Percentiles rank a stretch among this genome's conserved stretches.
Evolutionary conservation across 2,888 invertebrate species (phyloP).

Genomic region (Melitaea athalia): DNA sequence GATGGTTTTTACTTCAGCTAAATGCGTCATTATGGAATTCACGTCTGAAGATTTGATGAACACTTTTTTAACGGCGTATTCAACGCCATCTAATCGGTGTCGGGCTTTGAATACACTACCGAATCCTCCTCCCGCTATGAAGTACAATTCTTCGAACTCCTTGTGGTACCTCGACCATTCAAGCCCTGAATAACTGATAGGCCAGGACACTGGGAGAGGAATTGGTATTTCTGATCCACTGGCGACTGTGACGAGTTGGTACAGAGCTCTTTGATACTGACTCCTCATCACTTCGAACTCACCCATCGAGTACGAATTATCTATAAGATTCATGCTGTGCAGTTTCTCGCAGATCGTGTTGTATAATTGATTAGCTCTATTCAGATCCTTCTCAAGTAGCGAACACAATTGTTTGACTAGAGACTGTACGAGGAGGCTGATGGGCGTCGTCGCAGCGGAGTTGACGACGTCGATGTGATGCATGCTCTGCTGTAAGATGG

Average conservation of each 20-base stretch:
- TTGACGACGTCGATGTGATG: conserved; percentile 69
- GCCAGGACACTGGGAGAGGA: conserved; percentile 76
- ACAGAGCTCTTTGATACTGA: conserved; percentile 86
- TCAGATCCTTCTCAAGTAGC: conserved; percentile 83
- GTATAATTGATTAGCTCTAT: conserved; percentile 83
- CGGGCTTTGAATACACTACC: conserved; percentile 89
- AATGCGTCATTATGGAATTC: conserved; percentile 84
- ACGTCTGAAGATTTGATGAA: conserved; percentile 84
- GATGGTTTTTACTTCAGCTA: conserved; percentile 90
- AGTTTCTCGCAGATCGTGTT: conserved; percentile 86
- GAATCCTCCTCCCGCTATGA: conserved; percentile 89
- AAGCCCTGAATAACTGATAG: conserved; percentile 75
- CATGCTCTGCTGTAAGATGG: conserved; percentile 61
- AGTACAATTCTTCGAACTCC: conserved; percentile 87
- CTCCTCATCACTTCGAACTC: conserved; percentile 87
- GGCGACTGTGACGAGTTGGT: conserved; percentile 84
- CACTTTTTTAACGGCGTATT: conserved; percentile 92
- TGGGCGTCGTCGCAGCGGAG: conserved; percentile 79
- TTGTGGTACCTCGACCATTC: conserved; percentile 86
- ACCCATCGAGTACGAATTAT: conserved; percentile 85
- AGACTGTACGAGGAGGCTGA: conserved; percentile 87
- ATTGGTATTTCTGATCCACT: conserved; percentile 79
- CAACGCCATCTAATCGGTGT: conserved; percentile 88
- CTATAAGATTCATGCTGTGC: conserved; percentile 86
- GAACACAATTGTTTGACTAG: conserved; percentile 86